phyloP scores from a whole-genome alignment of 2,113 vertebrate species.

The Murina feae region DNA sequence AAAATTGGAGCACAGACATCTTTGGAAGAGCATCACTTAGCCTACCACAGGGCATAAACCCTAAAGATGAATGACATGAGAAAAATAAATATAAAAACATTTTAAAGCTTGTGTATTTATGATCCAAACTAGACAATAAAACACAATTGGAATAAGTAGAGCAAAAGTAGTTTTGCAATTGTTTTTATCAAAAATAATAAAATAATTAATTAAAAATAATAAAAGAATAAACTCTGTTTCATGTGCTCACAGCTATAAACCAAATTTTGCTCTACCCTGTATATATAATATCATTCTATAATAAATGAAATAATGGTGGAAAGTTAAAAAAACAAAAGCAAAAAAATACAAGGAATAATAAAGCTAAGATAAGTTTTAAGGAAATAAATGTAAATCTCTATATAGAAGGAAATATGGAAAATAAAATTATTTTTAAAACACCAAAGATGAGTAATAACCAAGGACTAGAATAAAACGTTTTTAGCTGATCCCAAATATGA shows the following conservation, averaged over 20 bases:
- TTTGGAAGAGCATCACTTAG: background rate
- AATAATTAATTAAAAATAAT: background rate
- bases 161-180: background rate
- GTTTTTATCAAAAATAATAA: background rate
- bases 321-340: constrained; percentile 22
- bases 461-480: background rate
- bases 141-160: background rate
- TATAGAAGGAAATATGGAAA: background rate
- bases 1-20: background rate
- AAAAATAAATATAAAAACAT: background rate
- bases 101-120: background rate
- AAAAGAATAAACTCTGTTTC: background rate
- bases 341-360: background rate
- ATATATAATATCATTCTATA: background rate
- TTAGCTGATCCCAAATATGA: background rate
- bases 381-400: background rate
- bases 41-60: background rate
- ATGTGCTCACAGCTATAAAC: background rate
- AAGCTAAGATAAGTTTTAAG: background rate
- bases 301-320: background rate
- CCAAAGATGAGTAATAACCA: background rate
- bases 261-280: background rate
- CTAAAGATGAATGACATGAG: background rate
- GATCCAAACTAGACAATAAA: background rate
- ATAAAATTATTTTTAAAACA: constrained; percentile 24